phyloP scores from a whole-genome alignment of 2,888 invertebrate species.

The Hypselothyrea guttata region DNA sequence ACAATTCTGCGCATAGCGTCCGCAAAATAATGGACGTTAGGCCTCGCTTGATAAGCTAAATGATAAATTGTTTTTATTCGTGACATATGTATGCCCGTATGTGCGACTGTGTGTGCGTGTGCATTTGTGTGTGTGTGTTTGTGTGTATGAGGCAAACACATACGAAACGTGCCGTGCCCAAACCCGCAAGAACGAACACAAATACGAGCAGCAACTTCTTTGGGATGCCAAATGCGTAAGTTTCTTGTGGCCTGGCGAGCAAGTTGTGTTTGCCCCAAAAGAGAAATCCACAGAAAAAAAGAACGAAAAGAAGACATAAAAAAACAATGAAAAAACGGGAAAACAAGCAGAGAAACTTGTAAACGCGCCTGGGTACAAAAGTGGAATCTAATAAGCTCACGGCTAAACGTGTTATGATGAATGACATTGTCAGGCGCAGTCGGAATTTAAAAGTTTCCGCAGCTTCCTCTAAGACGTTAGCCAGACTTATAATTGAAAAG shows the following conservation, averaged over 20 bases:
- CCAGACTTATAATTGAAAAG: constrained; percentile 59
- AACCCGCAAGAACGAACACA: constrained; percentile 15
- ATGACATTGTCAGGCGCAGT: constrained; percentile 71
- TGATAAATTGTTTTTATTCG: constrained; percentile 76
- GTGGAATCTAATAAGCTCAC: constrained; percentile 74
- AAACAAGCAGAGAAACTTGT: constrained; percentile 59
- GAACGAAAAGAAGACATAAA: neutral
- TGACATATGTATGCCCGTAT: constrained; percentile 62
- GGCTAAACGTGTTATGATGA: constrained; percentile 76
- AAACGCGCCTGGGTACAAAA: constrained; percentile 69
- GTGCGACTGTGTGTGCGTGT: constrained; percentile 12
- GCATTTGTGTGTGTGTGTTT: constrained; percentile 8
- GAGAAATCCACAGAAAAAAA: too few relatives aligned
- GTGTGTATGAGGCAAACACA: constrained; percentile 22
- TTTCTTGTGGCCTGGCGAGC: constrained; percentile 40
- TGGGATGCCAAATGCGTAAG: constrained; percentile 59
- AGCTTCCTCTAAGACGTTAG: constrained; percentile 12
- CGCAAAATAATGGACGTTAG: constrained; percentile 74
- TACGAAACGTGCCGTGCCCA: constrained; percentile 29
- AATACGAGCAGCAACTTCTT: constrained; percentile 32
- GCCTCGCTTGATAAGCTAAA: constrained; percentile 74
- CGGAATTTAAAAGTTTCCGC: constrained; percentile 62
- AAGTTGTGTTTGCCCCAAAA: constrained; percentile 51
- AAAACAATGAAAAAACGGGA: constrained; percentile 17
- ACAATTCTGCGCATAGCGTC: constrained; percentile 71